These are phyloP conservation scores for Mareca penelope DNA, from an alignment of 2,797 vertebrate genomes.

Conservation along the genomic window DNA sequence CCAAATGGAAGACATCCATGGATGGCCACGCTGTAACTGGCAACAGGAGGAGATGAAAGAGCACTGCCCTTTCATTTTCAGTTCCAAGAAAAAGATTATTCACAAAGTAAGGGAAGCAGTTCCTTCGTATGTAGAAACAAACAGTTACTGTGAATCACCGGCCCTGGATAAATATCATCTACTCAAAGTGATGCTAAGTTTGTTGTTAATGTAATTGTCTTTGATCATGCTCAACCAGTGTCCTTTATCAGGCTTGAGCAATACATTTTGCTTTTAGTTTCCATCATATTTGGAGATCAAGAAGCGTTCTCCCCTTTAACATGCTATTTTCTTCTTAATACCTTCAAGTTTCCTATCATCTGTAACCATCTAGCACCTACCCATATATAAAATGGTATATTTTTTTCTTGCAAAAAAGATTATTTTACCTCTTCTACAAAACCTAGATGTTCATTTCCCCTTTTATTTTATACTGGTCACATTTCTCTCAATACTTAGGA, in stretches of 20 bases:
- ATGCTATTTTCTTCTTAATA: not conserved
- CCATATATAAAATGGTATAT: rapidly evolving
- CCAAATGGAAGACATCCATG: not conserved
- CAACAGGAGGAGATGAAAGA: not conserved
- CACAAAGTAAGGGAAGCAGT: not conserved
- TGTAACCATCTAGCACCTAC: not conserved
- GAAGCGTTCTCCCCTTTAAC: not conserved
- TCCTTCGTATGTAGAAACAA: not conserved
- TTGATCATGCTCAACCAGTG: not conserved
- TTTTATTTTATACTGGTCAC: not conserved
- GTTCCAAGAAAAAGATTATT: not conserved
- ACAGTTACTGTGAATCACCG: not conserved
- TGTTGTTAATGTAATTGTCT: not conserved
- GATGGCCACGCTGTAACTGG: not conserved
- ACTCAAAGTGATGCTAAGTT: not conserved
- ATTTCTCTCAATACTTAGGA: not conserved
- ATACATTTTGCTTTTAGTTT: not conserved
- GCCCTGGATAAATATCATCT: not conserved
- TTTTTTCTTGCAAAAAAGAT: not conserved
- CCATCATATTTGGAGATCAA: not conserved
- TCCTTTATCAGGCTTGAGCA: not conserved
- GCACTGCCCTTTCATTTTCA: not conserved
- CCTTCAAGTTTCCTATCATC: not conserved
- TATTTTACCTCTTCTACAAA: not conserved
- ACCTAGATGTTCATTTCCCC: not conserved